phyloP scores from a whole-genome alignment of 2,797 vertebrate genomes.

The Mareca strepera region DNA sequence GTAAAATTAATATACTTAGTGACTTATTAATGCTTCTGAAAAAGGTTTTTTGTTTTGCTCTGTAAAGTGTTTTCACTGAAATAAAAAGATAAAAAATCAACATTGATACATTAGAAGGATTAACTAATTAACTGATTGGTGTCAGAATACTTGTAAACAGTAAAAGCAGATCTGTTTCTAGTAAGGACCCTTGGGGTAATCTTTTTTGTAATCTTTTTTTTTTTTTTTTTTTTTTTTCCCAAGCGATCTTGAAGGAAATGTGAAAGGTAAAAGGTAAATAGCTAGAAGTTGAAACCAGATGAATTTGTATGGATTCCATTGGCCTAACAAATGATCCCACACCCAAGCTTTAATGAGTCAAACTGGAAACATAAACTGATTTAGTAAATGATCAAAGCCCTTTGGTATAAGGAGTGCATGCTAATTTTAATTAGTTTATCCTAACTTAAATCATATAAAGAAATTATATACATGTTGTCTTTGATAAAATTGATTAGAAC shows the following conservation, averaged over 20 bases:
- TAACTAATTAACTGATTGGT: not conserved
- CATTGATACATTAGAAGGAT: not conserved
- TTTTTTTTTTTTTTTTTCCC: no score
- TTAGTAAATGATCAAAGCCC: not conserved
- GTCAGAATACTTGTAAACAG: not conserved
- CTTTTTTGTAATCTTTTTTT: not conserved
- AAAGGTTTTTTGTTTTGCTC: not conserved
- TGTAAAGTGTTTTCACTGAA: not conserved
- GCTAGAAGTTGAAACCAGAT: not conserved
- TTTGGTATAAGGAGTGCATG: not conserved
- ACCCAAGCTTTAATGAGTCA: not conserved
- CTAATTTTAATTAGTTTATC: not conserved
- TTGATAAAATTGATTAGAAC: not conserved
- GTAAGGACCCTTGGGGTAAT: not conserved
- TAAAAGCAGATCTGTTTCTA: conserved; percentile 20
- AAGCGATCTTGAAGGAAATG: not conserved
- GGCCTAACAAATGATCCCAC: not conserved
- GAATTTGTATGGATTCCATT: not conserved
- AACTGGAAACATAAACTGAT: not conserved
- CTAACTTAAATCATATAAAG: not conserved
- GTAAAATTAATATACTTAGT: not conserved
- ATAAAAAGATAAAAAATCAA: not conserved
- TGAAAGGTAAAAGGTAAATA: not conserved
- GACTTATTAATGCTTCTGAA: not conserved
- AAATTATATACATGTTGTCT: not conserved